These are phyloP conservation scores for Emberiza fucata DNA, from an alignment of 2,113 vertebrate genomes.

Conservation along the genomic window DNA sequence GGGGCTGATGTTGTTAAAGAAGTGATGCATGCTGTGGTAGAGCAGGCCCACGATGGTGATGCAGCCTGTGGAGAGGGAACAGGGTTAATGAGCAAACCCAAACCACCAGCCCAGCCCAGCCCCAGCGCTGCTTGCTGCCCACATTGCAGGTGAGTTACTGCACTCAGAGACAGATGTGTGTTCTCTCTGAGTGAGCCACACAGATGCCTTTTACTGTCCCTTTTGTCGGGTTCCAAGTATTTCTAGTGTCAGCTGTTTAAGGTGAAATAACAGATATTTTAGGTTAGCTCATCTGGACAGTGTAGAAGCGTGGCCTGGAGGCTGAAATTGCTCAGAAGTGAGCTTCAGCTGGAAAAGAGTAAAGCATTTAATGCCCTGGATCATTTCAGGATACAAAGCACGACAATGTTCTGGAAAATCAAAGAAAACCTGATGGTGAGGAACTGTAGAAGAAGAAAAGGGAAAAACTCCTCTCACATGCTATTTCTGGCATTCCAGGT, in stretches of 20 bases:
- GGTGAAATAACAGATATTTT: background rate
- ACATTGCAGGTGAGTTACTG: background rate
- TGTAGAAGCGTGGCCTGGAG: background rate
- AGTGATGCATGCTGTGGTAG: constrained; percentile 88
- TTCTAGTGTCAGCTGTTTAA: background rate
- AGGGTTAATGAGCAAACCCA: too few species aligned
- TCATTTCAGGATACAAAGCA: background rate
- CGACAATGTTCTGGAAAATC: background rate
- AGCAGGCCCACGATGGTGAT: constrained; percentile 90
- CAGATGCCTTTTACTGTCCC: background rate
- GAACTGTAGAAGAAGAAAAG: background rate
- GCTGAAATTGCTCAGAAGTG: background rate
- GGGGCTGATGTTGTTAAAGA: constrained; percentile 83
- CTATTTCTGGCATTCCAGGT: background rate
- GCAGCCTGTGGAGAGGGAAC: constrained; percentile 75
- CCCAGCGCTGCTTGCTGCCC: background rate
- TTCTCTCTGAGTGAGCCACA: background rate
- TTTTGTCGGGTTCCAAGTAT: background rate
- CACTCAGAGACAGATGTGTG: background rate
- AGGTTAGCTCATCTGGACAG: background rate
- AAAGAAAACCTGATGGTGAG: background rate
- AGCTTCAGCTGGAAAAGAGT: background rate
- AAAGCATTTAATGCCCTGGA: background rate
- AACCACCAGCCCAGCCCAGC: rapidly evolving
- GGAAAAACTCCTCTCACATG: background rate